Evolutionary conservation across 2,888 invertebrate species (phyloP), one percentile per base, ranked within the genome.

Genomic region (Girardia tigrina): DNA sequence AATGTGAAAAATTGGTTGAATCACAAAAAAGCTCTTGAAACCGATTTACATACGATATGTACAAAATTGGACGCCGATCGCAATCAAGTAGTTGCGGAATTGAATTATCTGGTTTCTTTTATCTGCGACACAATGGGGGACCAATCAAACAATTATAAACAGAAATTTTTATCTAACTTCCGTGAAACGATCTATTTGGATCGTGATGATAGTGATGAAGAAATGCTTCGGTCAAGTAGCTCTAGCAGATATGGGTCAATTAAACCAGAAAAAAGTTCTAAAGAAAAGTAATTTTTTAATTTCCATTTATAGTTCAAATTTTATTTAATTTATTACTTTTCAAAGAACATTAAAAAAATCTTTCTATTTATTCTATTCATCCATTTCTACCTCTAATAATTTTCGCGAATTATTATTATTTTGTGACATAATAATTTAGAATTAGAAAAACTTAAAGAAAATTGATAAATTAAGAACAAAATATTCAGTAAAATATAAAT

Each of bases 21-120:
- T 56, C 56, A 56, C 23, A 56, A 4, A 16, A 56, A 56, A 56
- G 56, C 56, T 6, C n/a, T 56, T 6, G 56, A 56, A 56, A 56
- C 56, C n/a, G 56, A 56, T 56, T 56, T 56, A 23, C 56, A 56
- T 16, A 56, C n/a, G n/a, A 56, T 56, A 20, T 56, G 56, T n/a
- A 56, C 2, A 20, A 56, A 56, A 56, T 56, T 56, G 56, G 56
- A 56, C n/a, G 56, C 56, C 56, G 56, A 56, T 56, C 6, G 56
- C n/a, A 56, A 56, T 56, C 56, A 56, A 56, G 56, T 56, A 2
- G 6, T 56, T 4, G 56, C 56, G 4, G 56, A 56, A 56, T 56
- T 56, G 56, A 23, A n/a, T 56, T 56, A 56, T 56, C n/a, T 56
- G 2, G 4, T 56, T 16, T n/a, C n/a, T n/a, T 56, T 56, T 56